These are phyloP conservation scores for Verasper variegatus DNA, from an alignment of 2,113 vertebrate genomes.

Conservation along the genomic window DNA sequence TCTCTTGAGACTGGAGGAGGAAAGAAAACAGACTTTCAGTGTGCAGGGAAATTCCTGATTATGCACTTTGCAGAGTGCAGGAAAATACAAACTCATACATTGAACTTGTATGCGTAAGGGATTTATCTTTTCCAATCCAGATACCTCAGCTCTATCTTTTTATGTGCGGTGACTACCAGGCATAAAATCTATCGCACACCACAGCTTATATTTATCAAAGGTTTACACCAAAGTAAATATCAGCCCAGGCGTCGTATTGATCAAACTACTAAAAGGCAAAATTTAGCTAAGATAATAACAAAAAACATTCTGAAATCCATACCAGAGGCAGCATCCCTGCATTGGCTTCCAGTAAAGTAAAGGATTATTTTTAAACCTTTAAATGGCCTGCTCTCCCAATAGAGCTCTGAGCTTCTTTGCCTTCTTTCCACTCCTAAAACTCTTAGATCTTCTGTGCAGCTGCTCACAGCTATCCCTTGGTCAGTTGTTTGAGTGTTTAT, in stretches of 20 bases:
- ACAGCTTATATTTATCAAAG: neutral
- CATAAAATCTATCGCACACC: neutral
- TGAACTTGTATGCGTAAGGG: neutral
- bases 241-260: neutral
- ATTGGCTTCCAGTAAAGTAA: no score
- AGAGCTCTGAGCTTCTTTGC: no score
- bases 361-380: no score
- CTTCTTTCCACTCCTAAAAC: no score
- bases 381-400: no score
- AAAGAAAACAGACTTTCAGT: constrained; percentile 15
- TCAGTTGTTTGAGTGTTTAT: no score
- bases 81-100: neutral
- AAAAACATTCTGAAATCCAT: no score
- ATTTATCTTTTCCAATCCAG: neutral
- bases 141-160: neutral
- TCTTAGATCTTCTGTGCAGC: no score
- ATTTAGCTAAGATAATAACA: neutral
- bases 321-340: no score
- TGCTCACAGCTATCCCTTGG: no score
- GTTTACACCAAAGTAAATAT: neutral
- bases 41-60: neutral
- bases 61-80: neutral
- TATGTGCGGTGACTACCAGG: neutral
- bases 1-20: constrained; percentile 90
- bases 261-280: neutral